These are phyloP conservation scores for Picus viridis DNA, from an alignment of 2,797 vertebrate genomes.

Conservation along the genomic window DNA sequence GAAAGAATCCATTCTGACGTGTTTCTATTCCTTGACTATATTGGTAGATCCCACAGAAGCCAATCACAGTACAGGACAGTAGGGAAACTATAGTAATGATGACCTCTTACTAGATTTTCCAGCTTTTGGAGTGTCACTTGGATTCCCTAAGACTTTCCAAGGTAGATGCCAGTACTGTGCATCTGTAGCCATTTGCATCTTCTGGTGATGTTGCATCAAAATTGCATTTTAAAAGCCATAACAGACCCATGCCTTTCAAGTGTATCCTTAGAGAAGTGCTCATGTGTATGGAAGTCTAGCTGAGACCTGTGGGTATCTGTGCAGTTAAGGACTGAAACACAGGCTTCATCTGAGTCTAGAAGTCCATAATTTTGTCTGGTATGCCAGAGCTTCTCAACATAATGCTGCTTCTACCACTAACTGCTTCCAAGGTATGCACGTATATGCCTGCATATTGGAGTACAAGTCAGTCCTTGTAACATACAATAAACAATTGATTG, in stretches of 20 bases:
- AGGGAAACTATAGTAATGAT: not conserved
- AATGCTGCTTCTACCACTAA: not conserved
- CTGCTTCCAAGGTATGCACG: not conserved
- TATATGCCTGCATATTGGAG: not conserved
- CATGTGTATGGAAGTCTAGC: not conserved
- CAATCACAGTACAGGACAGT: not conserved
- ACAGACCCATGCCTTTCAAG: conserved; percentile 1
- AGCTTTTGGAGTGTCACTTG: not conserved
- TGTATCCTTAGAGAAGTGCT: not conserved
- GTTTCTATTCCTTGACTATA: conserved; percentile 50
- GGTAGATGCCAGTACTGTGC: not conserved
- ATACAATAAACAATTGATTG: not conserved
- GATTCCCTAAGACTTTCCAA: not conserved
- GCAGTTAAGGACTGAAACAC: not conserved
- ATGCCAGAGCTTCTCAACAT: not conserved
- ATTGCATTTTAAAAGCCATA: not conserved
- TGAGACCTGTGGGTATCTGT: conserved; percentile 7
- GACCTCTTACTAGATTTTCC: not conserved
- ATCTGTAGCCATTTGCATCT: not conserved
- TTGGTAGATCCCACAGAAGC: conserved; percentile 12
- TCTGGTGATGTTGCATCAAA: not conserved
- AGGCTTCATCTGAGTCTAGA: not conserved
- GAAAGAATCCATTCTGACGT: conserved; percentile 70
- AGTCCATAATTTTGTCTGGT: not conserved
- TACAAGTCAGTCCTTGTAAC: not conserved